Base-by-base conservation (phyloP, 2,888 invertebrate species). In the Barypeithes pellucidus region DNA sequence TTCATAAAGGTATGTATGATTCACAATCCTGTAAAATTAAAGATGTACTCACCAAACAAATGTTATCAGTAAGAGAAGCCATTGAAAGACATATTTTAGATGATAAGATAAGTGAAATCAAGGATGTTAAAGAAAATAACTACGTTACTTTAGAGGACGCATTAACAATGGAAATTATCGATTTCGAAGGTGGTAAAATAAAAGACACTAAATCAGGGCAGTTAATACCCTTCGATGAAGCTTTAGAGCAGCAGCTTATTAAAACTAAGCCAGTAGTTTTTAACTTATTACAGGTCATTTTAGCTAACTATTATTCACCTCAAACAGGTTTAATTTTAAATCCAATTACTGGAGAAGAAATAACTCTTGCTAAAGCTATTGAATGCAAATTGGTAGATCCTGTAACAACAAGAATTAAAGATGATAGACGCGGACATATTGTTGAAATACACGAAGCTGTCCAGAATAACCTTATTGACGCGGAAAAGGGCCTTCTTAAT, bases 31-130 rank as follows among this genome's bases (percentile, higher is more conserved):
- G 93, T 9, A 91, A 90, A 84, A 90, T 95, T 43, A 90, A 87
- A 78, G 95, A 95, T 84, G 90, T 90, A 22, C 87, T 94, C 75
- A 92, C 93, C 39, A 90, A 91, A 80, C 91, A 93, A 84, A 86
- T 90, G 77, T 88, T 96, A 0, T 89, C 91, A 78, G 88, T 97
- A 18, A 89, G 91, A 62, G 94, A 95, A 81, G 94, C 95, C 1
- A 91, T 95, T 59, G 90, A 92, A 77, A 89, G 94, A 80, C 93
- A 93, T 79, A 91, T 96, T 75, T 89, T 97, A 29, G 94, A 95
- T 85, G 92, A 94, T 0, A 92, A 92, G 75, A 93, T 95, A 77
- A 93, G 94, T 4, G 90, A 94, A 85, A 92, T 95, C 77, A 93
- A 93, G 83, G 94, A 96, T 83, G 92, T 93, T 0, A 89, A 90